These are phyloP conservation scores for Nesidiocoris tenuis DNA, from an alignment of 2,888 invertebrate genomes.

Conservation along the genomic window DNA sequence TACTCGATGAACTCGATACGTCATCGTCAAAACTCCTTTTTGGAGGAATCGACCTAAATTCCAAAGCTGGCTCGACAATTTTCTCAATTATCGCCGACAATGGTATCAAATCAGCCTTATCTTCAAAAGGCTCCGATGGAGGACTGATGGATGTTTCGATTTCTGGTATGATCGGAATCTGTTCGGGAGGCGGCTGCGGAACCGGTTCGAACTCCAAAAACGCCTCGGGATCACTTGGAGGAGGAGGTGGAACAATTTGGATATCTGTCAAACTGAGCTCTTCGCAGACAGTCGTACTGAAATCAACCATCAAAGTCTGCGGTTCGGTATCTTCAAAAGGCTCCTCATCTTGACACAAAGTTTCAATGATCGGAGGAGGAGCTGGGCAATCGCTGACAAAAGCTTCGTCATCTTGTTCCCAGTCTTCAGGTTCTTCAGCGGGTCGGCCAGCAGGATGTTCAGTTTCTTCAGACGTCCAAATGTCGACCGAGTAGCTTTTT, in stretches of 20 bases:
- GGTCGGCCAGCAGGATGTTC: constrained; percentile 47
- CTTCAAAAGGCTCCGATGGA: constrained; percentile 5
- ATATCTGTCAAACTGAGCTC: constrained; percentile 7
- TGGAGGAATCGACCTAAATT: constrained; percentile 48
- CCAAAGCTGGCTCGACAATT: constrained; percentile 44
- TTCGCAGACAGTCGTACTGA: constrained; percentile 2
- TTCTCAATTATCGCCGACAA: constrained; percentile 44
- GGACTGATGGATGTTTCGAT: constrained; percentile 24
- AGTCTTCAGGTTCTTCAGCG: constrained; percentile 49
- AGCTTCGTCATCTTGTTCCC: constrained; percentile 50
- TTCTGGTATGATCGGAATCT: constrained; percentile 12
- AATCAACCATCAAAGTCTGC: neutral
- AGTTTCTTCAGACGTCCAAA: constrained; percentile 52
- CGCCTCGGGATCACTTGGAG: neutral
- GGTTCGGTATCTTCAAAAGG: neutral
- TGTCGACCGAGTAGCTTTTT: constrained; percentile 52
- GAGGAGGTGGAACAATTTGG: constrained; percentile 33
- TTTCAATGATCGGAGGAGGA: constrained; percentile 6
- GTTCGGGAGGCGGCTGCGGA: constrained; percentile 5
- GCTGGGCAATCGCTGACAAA: constrained; percentile 39
- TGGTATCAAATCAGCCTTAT: constrained; percentile 37
- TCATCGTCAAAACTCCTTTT: constrained; percentile 52
- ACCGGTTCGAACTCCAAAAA: constrained; percentile 12
- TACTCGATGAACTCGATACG: constrained; percentile 54
- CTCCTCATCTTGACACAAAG: neutral